Evolutionary conservation across 2,888 invertebrate genomes (phyloP), one percentile per base, ranked within the genome.

Genomic region (Hylaea fasciaria): DNA sequence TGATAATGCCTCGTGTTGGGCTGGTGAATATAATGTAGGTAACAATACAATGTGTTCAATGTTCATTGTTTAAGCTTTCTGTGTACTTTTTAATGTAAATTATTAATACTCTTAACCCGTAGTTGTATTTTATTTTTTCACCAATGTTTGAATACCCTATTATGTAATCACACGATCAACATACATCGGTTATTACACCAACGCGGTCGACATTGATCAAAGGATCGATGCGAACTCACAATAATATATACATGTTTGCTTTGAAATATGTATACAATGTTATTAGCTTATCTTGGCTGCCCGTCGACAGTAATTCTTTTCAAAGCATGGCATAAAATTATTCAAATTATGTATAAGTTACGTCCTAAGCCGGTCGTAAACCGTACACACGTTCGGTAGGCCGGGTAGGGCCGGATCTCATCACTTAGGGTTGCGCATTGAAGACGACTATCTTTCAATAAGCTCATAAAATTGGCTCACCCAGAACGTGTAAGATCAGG

Each of bases 311-410:
- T 84, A 84, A 85, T 85, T 86, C 81, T 86, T 87, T 85, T 83
- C 80, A 80, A 84, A 87, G 85, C 76, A 83, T 80, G 76, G 73
- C 82, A 81, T 85, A 87, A 89, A 87, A 83, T 87, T 89, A 89
- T 89, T 88, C 86, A 87, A 89, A 89, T 89, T 89, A 88, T 88
- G 86, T 87, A 89, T 89, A 89, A 89, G 85, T 87, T 86, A 86
- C 85, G 83, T 85, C 82, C 87, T 88, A 86, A 88, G 88, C 86
- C 83, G 83, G 81, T 85, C 89, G 82, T 90, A 90, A 91, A 91
- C 87, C 82, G 78, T 89, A 89, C 87, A 88, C 86, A 85, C 88
- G 86, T 88, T 89, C 87, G 80, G 86, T 81, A 86, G 85, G 85
- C 84, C 80, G 79, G 87, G 82, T 84, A 81, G 83, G 86, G 83